Percentiles rank a stretch among this genome's conserved stretches.
Conservation (phyloP, 2,888 invertebrate genomes). For the Stenotaenia linearis region DNA sequence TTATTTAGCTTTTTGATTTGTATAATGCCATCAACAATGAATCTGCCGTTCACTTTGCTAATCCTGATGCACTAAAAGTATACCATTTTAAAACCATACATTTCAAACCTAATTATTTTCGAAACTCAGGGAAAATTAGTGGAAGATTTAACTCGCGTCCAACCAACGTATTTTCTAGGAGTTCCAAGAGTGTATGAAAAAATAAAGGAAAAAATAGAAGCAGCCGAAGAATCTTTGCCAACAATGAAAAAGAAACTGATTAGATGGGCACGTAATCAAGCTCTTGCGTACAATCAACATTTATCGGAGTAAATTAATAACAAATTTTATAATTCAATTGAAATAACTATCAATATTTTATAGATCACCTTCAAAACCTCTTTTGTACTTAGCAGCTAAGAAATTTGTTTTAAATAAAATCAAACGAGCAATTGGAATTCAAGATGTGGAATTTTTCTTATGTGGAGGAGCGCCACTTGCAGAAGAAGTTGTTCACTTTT, state of each 20-base stretch:
- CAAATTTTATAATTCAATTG: not conserved
- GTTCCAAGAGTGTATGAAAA: conserved; percentile 93
- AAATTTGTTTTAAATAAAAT: conserved; percentile 72
- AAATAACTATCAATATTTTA: no score
- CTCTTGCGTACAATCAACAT: not conserved
- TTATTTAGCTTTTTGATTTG: conserved; percentile 64
- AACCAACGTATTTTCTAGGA: conserved; percentile 77
- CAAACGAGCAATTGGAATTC: conserved; percentile 69
- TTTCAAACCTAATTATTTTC: not conserved
- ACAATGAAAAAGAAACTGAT: not conserved
- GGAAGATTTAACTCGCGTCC: conserved; percentile 66
- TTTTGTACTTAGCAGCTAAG: conserved; percentile 45
- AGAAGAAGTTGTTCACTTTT: conserved; percentile 76
- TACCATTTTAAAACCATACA: not conserved
- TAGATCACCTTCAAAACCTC: not conserved
- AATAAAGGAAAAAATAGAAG: conserved; percentile 78
- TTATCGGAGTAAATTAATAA: not conserved
- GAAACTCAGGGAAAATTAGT: conserved; percentile 62
- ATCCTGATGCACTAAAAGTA: conserved; percentile 72
- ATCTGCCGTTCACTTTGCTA: conserved; percentile 75
- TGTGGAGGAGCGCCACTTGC: conserved; percentile 83
- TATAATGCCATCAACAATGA: conserved; percentile 61
- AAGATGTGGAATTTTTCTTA: conserved; percentile 61
- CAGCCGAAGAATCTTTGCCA: conserved; percentile 52
- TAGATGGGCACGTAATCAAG: conserved; percentile 12